Evolutionary conservation across 2,888 invertebrate genomes (phyloP).

Genomic region (Parnassius apollo): DNA sequence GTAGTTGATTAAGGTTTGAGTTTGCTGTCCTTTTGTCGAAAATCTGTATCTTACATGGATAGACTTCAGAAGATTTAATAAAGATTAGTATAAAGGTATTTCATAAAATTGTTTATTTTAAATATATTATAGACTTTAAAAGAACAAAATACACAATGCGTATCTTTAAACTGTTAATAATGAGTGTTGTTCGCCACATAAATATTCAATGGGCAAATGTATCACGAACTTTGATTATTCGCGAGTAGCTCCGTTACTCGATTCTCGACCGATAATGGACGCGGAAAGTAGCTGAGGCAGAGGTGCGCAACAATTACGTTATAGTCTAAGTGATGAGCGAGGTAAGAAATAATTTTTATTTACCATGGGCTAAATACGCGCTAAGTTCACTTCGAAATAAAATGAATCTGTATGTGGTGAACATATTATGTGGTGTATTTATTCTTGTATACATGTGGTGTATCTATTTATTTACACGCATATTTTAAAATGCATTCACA

Average conservation of each 20-base stretch:
- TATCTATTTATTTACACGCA: no score
- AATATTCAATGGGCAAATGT: constrained; percentile 42
- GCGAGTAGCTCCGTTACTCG: constrained; percentile 27
- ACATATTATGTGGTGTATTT: no score
- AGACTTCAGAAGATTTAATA: no score
- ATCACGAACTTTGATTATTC: constrained; percentile 40
- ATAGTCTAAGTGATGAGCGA: constrained; percentile 33
- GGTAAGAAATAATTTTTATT: no score
- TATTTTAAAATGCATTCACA: no score
- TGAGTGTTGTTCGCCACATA: constrained; percentile 30
- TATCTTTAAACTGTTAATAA: background rate
- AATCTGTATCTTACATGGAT: background rate
- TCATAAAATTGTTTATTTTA: no score
- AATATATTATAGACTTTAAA: no score
- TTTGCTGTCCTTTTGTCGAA: constrained; percentile 3
- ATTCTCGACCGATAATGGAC: constrained; percentile 50
- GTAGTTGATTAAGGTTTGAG: background rate
- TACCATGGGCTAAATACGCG: no score
- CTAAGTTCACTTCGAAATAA: no score
- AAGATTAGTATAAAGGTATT: no score
- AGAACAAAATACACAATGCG: background rate
- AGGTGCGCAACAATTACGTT: constrained; percentile 61
- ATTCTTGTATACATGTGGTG: no score
- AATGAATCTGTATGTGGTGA: no score
- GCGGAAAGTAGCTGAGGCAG: constrained; percentile 49